A percentile compares a stretch with the other conserved stretches of the same genome.
phyloP scores from a whole-genome alignment of 64 coral and sea anemone species.

The Dendronephthya gigantea region DNA sequence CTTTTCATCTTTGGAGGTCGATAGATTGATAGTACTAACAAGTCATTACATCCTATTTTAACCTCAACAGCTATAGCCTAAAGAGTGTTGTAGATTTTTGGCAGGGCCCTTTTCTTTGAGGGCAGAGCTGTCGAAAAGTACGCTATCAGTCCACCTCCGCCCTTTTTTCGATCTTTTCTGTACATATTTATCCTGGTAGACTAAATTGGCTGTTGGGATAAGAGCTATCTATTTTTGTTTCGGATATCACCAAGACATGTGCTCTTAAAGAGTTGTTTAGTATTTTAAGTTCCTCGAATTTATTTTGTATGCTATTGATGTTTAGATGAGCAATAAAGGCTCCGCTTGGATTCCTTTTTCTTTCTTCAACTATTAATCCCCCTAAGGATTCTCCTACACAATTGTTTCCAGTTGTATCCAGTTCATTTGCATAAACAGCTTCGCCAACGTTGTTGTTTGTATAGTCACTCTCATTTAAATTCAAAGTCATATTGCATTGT shows the following conservation, averaged over 20 bases:
- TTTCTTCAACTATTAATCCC: not conserved
- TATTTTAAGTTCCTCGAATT: not conserved
- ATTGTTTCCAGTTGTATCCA: no score
- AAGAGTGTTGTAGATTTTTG: conserved; percentile 29
- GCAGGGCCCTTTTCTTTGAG: conserved; percentile 5
- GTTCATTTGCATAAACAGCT: no score
- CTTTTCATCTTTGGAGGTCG: conserved; percentile 9
- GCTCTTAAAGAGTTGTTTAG: not conserved
- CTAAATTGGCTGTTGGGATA: conserved; percentile 41
- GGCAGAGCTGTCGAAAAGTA: conserved; percentile 13
- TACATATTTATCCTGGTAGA: conserved; percentile 27
- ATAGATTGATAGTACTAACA: conserved; percentile 28
- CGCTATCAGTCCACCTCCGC: conserved; percentile 12
- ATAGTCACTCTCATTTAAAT: not conserved
- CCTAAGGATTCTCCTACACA: not conserved
- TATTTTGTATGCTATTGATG: conserved; percentile 10
- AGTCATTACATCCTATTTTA: conserved; percentile 1
- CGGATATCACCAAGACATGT: not conserved
- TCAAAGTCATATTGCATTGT: not conserved
- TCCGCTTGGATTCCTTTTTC: not conserved
- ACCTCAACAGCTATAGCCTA: conserved; percentile 31
- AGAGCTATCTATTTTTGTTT: conserved; percentile 41
- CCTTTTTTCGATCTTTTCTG: conserved; percentile 33
- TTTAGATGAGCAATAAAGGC: no score
- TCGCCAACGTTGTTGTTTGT: not conserved